phyloP scores from a whole-genome alignment of 2,888 invertebrate species.

The Allophyes oxyacanthae region DNA sequence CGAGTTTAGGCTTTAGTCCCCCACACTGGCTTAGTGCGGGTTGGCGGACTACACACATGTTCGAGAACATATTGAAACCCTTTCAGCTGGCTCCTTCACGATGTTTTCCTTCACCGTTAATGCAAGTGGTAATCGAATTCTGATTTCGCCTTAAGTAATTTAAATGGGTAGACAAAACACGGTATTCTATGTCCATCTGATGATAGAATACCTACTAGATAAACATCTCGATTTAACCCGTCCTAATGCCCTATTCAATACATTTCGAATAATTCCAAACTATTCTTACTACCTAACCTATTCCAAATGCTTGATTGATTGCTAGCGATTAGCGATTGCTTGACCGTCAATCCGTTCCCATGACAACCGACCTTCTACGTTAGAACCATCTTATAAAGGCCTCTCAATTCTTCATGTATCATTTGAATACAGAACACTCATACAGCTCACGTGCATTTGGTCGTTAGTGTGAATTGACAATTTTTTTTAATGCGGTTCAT shows the following conservation, averaged over 20 bases:
- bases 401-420: constrained; percentile 47
- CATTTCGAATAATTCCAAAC: constrained; percentile 43
- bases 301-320: constrained; percentile 77
- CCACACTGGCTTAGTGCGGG: no score
- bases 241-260: constrained; percentile 39
- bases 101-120: no score
- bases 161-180: no score
- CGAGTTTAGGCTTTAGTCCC: no score
- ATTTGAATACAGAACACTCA: constrained; percentile 60
- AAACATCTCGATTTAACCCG: constrained; percentile 31
- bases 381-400: constrained; percentile 62
- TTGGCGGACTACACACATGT: no score
- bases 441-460: constrained; percentile 67
- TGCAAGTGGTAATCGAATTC: no score
- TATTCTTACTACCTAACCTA: constrained; percentile 51
- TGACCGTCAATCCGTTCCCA: constrained; percentile 71
- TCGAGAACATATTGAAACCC: no score
- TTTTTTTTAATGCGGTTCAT: constrained; percentile 43
- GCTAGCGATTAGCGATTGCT: constrained; percentile 72
- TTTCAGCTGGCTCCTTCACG: no score
- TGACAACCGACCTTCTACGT: constrained; percentile 61
- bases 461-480: constrained; percentile 55
- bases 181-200: constrained; percentile 9
- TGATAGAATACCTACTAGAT: constrained; percentile 18
- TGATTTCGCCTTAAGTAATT: no score